Evolutionary conservation across 2,888 invertebrate genomes (phyloP).

Genomic region (Melolontha melolontha): DNA sequence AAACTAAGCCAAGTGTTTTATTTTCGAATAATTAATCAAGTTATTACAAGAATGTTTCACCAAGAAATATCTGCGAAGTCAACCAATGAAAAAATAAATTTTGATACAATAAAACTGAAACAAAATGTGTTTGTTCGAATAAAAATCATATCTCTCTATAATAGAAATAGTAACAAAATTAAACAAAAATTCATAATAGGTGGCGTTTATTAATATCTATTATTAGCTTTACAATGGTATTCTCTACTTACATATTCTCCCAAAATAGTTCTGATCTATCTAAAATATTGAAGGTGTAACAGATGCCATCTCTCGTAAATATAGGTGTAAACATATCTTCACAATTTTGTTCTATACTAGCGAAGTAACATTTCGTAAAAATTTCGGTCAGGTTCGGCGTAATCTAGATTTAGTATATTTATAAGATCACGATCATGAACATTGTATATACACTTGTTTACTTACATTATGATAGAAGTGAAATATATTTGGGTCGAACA

Average conservation of each 20-base stretch:
- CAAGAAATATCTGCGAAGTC: too few relatives aligned
- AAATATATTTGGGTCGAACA: background rate
- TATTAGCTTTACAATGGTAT: too few relatives aligned
- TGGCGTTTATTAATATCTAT: too few relatives aligned
- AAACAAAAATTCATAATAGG: too few relatives aligned
- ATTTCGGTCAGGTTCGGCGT: background rate
- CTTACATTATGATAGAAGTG: constrained; percentile 11
- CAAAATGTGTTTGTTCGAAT: too few relatives aligned
- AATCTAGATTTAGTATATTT: background rate
- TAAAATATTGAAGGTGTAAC: constrained; percentile 77
- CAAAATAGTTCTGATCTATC: constrained; percentile 65
- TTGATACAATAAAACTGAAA: too few relatives aligned
- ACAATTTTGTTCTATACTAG: constrained; percentile 49
- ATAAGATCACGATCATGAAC: background rate
- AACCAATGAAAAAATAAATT: too few relatives aligned
- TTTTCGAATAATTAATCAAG: too few relatives aligned
- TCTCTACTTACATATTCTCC: constrained; percentile 5
- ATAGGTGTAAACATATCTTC: constrained; percentile 70
- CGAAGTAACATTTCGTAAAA: constrained; percentile 11
- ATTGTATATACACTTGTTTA: background rate
- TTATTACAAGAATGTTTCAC: too few relatives aligned
- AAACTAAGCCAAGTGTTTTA: too few relatives aligned
- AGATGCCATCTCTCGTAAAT: constrained; percentile 78
- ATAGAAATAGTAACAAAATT: too few relatives aligned
- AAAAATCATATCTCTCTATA: too few relatives aligned